Evolutionary conservation across 2,888 invertebrate species (phyloP), one percentile per base, ranked within the genome.

Genomic region (Coelinius sp.): DNA sequence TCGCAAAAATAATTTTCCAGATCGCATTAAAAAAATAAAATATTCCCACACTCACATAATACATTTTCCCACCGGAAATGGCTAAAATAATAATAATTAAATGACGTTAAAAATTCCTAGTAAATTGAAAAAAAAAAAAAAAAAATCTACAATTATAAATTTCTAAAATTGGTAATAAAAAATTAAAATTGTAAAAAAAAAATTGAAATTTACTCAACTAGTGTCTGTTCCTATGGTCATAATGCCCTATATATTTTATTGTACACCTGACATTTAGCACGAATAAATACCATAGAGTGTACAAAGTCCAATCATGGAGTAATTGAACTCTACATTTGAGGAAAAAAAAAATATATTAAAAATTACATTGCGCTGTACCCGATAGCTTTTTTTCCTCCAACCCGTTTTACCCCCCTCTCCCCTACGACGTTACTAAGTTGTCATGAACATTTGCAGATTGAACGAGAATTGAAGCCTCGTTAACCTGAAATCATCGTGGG

Each of bases 181-280:
- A 0, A 12, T 70, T 2, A 31, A 70, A 70, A 65, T 65, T 56
- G 65, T 49, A 35, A 22, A 52, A 22, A 24, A 27, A 22, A 52
- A 22, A 24, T 20, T 70, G 46, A 53, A 65, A 56, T 56, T 74
- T 71, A 76, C 76, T 71, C 71, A 76, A 76, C 75, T 75, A 76
- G 62, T 22, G 66, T 75, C 75, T 72, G 73, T 76, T 78, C 77
- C 75, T 78, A 79, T 78, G 78, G 76, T 75, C 74, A 68, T 67
- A 49, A 44, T 24, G 31, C 35, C 38, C 66, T 35, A 10, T 31
- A 14, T 14, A 35, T 70, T 44, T 56, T 64, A 52, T 41, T 27
- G 56, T 70, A 46, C 70, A 70, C 65, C 70, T 70, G 70, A 70
- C 70, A 70, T 68, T 73, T 71, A 73, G 41, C 27, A 70, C 38